A percentile compares a stretch with the other conserved stretches of the same genome.
phyloP scores from a whole-genome alignment of 2,113 vertebrate species.

The Colistium nudipinnis region DNA sequence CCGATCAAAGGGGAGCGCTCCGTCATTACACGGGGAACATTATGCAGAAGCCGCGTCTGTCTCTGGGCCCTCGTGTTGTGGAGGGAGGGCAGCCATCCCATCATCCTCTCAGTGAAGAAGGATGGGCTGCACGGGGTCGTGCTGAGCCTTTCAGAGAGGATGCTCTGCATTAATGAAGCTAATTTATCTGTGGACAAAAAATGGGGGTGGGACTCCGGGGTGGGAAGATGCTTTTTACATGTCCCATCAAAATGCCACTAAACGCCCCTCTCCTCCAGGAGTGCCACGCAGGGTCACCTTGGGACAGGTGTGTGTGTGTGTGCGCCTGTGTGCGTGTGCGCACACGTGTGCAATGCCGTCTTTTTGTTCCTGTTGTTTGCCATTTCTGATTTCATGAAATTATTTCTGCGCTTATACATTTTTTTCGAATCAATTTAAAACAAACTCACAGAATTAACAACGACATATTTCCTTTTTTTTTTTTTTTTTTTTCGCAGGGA shows the following conservation, averaged over 20 bases:
- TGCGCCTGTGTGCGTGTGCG: not conserved
- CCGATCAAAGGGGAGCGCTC: conserved; percentile 29
- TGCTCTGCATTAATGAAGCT: conserved; percentile 72
- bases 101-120: conserved; percentile 71
- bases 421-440: not conserved
- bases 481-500: conserved; percentile 81
- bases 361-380: conserved; percentile 21
- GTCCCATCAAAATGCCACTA: conserved; percentile 77
- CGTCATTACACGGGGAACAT: conserved; percentile 50
- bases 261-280: conserved; percentile 67
- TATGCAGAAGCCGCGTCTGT: conserved; percentile 55
- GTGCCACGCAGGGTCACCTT: conserved; percentile 72
- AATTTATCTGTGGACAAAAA: conserved; percentile 75
- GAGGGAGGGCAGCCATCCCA: conserved; percentile 64
- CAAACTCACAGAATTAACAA: conserved; percentile 11
- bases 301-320: conserved; percentile 61
- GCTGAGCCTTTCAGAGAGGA: conserved; percentile 55
- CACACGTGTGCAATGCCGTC: not conserved
- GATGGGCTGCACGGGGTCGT: conserved; percentile 58
- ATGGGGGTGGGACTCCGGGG: conserved; percentile 50
- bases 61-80: conserved; percentile 47
- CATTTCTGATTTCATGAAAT: conserved; percentile 11
- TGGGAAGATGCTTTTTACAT: conserved; percentile 62
- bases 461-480: not conserved
- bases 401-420: not conserved